Percentiles rank a stretch among this genome's conserved stretches.
Conservation (phyloP, 2,888 invertebrate species). For the Sturmia bella region DNA sequence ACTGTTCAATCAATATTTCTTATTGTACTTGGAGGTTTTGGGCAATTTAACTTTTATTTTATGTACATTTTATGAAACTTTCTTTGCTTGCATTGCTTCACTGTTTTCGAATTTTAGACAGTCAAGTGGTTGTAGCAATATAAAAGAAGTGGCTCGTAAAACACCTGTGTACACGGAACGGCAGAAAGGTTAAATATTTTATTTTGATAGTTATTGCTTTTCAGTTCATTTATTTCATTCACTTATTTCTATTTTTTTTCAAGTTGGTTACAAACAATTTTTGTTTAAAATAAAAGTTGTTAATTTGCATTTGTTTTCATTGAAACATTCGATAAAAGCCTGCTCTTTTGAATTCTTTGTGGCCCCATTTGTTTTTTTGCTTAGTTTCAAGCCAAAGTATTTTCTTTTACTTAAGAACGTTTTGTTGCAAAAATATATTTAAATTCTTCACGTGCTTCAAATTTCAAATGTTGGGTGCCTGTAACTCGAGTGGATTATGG, state of each 20-base stretch:
- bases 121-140: conserved; percentile 5
- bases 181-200: no score
- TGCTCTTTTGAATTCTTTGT: no score
- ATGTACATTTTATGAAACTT: not conserved
- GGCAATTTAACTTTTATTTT: conserved; percentile 27
- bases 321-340: no score
- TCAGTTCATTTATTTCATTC: no score
- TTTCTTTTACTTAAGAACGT: conserved; percentile 37
- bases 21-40: conserved; percentile 16
- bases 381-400: conserved; percentile 23
- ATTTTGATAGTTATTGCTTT: no score
- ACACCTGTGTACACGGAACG: not conserved
- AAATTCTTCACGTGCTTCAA: conserved; percentile 25
- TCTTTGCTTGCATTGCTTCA: conserved; percentile 4
- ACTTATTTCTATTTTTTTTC: not conserved
- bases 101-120: conserved; percentile 47
- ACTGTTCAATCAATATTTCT: conserved; percentile 11
- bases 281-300: no score
- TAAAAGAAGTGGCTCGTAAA: not conserved
- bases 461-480: conserved; percentile 16
- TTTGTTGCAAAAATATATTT: conserved; percentile 28
- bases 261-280: no score
- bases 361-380: not conserved
- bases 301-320: no score
- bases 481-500: conserved; percentile 11